Evolutionary conservation across 2,888 invertebrate genomes (phyloP).

Genomic region (Blastobasis adustella): DNA sequence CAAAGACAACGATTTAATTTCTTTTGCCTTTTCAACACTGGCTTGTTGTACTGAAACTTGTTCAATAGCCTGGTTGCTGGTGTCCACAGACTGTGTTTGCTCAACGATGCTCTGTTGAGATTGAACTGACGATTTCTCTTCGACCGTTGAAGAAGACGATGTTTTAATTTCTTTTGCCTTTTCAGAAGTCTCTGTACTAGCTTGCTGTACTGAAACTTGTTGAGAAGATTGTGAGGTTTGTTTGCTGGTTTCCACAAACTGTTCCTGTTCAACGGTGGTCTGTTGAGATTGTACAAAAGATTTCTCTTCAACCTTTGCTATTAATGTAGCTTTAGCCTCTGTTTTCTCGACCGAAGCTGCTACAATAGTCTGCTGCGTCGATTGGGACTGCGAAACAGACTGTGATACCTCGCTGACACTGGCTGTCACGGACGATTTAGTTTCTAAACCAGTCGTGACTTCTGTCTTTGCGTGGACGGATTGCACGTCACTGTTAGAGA

Average conservation of each 20-base stretch:
- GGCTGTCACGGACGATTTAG: conserved; percentile 46
- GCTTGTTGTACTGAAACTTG: conserved; percentile 3
- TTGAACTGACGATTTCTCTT: conserved; percentile 2
- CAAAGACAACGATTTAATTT: too few relatives aligned
- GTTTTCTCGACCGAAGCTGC: conserved; percentile 16
- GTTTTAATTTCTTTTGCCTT: conserved; percentile 3
- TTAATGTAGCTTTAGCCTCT: conserved; percentile 15
- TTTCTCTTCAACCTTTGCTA: conserved; percentile 24
- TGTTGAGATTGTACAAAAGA: conserved; percentile 17
- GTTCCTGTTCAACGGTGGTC: conserved; percentile 9
- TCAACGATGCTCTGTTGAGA: conserved; percentile 11
- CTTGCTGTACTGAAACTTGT: background rate
- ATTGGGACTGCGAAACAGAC: conserved; percentile 34
- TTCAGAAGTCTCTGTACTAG: conserved; percentile 1
- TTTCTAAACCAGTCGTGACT: conserved; percentile 45
- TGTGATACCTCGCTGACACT: conserved; percentile 34
- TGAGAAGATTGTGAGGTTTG: background rate
- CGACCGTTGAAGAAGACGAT: conserved; percentile 6
- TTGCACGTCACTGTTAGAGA: conserved; percentile 42
- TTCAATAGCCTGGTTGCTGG: conserved; percentile 4
- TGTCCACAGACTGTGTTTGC: conserved; percentile 1
- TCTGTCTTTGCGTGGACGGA: conserved; percentile 35
- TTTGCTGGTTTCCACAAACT: conserved; percentile 1
- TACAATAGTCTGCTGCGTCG: conserved; percentile 33
- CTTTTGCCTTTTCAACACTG: too few relatives aligned